Conservation (phyloP, 2,797 vertebrate species). For the Zalophus californianus region DNA sequence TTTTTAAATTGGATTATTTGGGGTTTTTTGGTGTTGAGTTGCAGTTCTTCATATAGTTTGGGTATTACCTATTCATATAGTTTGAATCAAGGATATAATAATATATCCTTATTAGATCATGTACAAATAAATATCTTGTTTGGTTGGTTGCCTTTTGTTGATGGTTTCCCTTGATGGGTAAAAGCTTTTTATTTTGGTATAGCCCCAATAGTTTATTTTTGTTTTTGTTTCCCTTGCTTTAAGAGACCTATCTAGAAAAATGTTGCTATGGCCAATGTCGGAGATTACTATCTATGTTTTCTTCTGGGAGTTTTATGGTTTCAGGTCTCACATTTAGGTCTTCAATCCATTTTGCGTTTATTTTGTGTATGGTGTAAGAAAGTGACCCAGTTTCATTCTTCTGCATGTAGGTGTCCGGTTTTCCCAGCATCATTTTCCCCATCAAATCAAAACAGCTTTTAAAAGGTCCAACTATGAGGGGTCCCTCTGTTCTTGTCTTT, state of each 20-base stretch:
- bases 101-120: neutral
- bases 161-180: neutral
- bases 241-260: neutral
- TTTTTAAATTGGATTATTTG: neutral
- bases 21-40: neutral
- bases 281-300: neutral
- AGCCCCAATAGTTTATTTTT: neutral
- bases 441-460: neutral
- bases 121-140: neutral
- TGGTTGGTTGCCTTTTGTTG: neutral
- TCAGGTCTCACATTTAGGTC: neutral
- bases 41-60: neutral
- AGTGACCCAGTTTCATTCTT: neutral
- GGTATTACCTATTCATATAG: neutral
- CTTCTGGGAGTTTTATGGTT: neutral
- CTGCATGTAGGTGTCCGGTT: neutral
- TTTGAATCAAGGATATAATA: neutral
- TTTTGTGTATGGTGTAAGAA: neutral
- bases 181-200: neutral
- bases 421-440: neutral
- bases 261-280: neutral
- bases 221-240: neutral
- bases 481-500: neutral
- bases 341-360: neutral
- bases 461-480: neutral